These are phyloP conservation scores for Oryzias sinensis DNA, from an alignment of 2,797 vertebrate species.

Conservation along the genomic window DNA sequence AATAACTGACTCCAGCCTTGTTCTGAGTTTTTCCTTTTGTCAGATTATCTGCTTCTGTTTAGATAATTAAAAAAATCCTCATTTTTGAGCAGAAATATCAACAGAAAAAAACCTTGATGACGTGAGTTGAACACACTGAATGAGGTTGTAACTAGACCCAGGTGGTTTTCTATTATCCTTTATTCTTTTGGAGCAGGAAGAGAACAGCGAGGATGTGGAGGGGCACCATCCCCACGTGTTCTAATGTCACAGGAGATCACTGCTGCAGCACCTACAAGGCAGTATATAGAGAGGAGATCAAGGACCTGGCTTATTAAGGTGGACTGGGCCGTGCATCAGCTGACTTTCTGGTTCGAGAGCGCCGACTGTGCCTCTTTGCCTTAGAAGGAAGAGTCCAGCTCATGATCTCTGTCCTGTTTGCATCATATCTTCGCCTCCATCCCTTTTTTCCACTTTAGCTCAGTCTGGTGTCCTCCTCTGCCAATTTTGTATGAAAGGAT, in stretches of 20 bases:
- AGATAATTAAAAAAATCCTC: not conserved
- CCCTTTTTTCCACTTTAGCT: slow-evolving; percentile 5
- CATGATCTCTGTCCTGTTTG: slow-evolving; percentile 2
- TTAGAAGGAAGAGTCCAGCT: slow-evolving; percentile 53
- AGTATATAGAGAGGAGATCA: slow-evolving; percentile 52
- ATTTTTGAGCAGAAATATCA: not conserved
- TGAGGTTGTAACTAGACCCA: no score
- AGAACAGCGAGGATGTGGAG: not conserved
- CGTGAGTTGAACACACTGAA: not conserved
- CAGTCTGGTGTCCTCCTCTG: slow-evolving; percentile 4
- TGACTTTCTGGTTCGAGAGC: slow-evolving; percentile 25
- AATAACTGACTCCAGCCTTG: no score
- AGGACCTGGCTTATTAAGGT: slow-evolving; percentile 39
- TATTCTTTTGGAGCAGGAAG: not conserved
- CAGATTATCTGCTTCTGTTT: not conserved
- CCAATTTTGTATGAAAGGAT: slow-evolving; percentile 24
- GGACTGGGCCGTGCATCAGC: slow-evolving; percentile 24
- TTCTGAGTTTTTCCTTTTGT: no score
- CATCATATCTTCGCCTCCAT: slow-evolving; percentile 9
- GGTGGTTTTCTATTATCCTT: no score
- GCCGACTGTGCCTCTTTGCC: slow-evolving; percentile 28
- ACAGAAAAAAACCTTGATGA: not conserved
- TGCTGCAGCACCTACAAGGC: slow-evolving; percentile 14
- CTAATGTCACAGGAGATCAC: slow-evolving; percentile 5
- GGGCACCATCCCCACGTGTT: not conserved